Evolutionary conservation across 30 jellyfish, hydroid and myxozoan species (phyloP), one percentile per base, ranked within the genome.

Genomic region (Chironex yamaguchii): DNA sequence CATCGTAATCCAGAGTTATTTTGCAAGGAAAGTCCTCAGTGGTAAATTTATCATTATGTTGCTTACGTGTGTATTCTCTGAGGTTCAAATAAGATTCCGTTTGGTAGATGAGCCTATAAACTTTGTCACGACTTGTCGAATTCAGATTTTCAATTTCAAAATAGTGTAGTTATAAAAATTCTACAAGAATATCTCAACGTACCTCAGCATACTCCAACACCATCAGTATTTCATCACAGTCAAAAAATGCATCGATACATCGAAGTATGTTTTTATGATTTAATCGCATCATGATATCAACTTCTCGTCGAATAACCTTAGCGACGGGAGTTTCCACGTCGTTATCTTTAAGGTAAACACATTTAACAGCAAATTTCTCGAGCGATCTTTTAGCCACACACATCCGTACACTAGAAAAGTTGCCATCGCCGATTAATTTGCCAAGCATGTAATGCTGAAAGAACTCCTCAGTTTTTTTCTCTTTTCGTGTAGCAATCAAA

Each of bases 121-220:
- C n/a, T n/a, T n/a, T n/a, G n/a, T n/a, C n/a, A n/a, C n/a, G n/a
- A n/a, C n/a, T n/a, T n/a, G n/a, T n/a, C n/a, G n/a, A n/a, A n/a
- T n/a, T n/a, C n/a, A n/a, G n/a, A n/a, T n/a, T n/a, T n/a, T n/a
- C n/a, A n/a, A n/a, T n/a, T n/a, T n/a, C n/a, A n/a, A n/a, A n/a
- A n/a, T n/a, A n/a, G n/a, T n/a, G n/a, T n/a, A n/a, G n/a, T n/a
- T n/a, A n/a, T n/a, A n/a, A n/a, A n/a, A n/a, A n/a, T n/a, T n/a
- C n/a, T n/a, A n/a, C n/a, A n/a, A n/a, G n/a, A n/a, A 79, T 9
- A 58, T 58, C 22, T 48, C 20, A 79, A 76, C 97, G 9, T 36
- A 90, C 97, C 97, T 35, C 69, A 0, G 96, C 52, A 22, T 52
- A 52, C 62, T 91, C 98, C 48, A 82, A 29, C 29, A 91, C 94